Base-by-base conservation (phyloP, 2,797 vertebrate species). In the Xerus rutilus region DNA sequence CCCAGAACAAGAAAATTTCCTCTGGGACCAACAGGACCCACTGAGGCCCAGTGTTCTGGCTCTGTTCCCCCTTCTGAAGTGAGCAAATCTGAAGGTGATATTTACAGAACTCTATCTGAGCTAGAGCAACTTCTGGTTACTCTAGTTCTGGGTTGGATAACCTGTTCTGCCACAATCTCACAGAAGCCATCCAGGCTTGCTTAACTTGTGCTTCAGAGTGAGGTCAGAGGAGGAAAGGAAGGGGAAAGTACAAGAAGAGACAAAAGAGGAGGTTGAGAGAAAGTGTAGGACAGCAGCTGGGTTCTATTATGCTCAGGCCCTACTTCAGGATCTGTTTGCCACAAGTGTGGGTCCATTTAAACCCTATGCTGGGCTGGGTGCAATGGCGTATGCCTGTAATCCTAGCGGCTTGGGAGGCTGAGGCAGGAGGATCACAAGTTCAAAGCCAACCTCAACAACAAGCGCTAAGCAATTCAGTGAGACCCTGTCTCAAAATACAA, bases 71-170 rank as follows among this genome's bases (percentile, higher is more conserved):
- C 11, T n/a, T 67, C 69, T 28, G 62, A 32, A n/a, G 9, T 7
- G 11, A 1, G 43, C 1, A 0, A 2, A 9, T 14, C 30, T 0
- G 1, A 20, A 8, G 72, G 23, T 12, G 10, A 21, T 10, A 11
- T 30, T 59, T 15, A 18, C 3, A 30, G 59, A 69, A 49, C 49
- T 30, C 21, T 1, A 0, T 43, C 21, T 57, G 5, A 20, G 57
- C 32, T 59, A 18, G 49, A 23, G 45, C 5, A 18, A 45, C 39
- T 21, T 79, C 76, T 52, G 2, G 25, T 49, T 62, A 43, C 43
- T 69, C 69, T 76, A 54, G 81, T 43, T 94, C 25, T 18, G 49
- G 21, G 35, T 18, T 3, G 94, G 76, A 64, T 21, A 79, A 90
- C 94, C 89, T 74, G 92, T 90, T 95, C 65, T 74, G 86, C 85